Conservation (phyloP, 2,113 vertebrate genomes). For the Illadopsis cleaveri region DNA sequence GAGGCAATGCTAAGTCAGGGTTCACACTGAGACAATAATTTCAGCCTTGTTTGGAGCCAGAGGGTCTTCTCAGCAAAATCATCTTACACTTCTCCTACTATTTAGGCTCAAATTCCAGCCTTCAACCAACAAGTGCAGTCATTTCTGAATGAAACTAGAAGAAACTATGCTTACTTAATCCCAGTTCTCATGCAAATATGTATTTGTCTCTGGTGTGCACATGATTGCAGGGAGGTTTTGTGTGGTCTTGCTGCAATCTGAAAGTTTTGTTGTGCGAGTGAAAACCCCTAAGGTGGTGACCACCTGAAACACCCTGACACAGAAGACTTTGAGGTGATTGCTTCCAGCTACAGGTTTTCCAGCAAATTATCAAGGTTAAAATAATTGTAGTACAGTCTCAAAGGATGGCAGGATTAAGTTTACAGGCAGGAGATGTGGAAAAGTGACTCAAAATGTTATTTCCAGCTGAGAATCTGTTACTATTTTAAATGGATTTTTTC, state of each 20-base stretch:
- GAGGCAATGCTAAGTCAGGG: neutral
- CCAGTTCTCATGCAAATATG: neutral
- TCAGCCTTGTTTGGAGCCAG: neutral
- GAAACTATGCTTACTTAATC: neutral
- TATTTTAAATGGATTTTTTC: neutral
- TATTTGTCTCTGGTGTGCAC: neutral
- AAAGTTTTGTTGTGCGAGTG: neutral
- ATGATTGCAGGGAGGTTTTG: neutral
- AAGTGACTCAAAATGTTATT: neutral
- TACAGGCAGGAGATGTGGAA: neutral
- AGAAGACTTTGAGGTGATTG: neutral
- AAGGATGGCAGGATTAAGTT: neutral
- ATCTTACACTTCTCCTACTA: neutral
- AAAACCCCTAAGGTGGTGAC: neutral
- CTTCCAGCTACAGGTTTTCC: neutral
- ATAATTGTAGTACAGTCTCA: neutral
- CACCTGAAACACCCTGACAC: neutral
- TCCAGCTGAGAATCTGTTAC: neutral
- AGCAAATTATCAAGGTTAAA: neutral
- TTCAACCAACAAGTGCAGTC: neutral
- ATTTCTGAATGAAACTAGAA: neutral
- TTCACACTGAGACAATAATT: neutral
- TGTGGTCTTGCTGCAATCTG: neutral
- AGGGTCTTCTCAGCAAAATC: neutral
- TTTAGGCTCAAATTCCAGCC: neutral